phyloP scores from a whole-genome alignment of 2,797 vertebrate genomes.

The Epinephelus coioides region DNA sequence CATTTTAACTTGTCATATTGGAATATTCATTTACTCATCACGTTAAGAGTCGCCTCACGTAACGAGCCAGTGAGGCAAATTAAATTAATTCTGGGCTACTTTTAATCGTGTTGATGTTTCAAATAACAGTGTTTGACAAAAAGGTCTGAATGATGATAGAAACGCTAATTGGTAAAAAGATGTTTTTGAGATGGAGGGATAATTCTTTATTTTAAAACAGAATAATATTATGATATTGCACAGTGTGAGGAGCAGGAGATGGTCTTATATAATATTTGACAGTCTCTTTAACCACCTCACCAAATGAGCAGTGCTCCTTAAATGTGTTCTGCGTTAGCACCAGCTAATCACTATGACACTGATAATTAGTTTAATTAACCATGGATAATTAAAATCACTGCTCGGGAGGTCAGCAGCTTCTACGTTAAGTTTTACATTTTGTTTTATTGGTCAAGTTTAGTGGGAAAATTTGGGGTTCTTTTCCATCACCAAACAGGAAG shows the following conservation, averaged over 20 bases:
- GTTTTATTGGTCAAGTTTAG: not conserved
- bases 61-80: conserved; percentile 87
- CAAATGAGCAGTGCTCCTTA: not conserved
- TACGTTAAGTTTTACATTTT: not conserved
- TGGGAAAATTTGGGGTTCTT: conserved; percentile 1
- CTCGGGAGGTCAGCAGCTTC: not conserved
- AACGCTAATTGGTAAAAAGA: conserved; percentile 55
- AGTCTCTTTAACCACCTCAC: conserved; percentile 10
- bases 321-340: conserved; percentile 13
- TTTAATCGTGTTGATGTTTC: conserved; percentile 70
- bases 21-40: conserved; percentile 74
- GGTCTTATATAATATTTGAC: conserved; percentile 2
- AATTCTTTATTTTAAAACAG: conserved; percentile 23
- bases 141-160: conserved; percentile 50
- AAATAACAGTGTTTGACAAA: conserved; percentile 55
- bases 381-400: not conserved
- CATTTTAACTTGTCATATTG: conserved; percentile 77
- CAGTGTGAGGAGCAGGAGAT: not conserved
- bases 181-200: conserved; percentile 18
- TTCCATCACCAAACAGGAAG: conserved; percentile 21
- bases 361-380: conserved; percentile 16
- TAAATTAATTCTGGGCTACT: conserved; percentile 87
- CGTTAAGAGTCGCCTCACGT: conserved; percentile 79
- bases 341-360: conserved; percentile 22
- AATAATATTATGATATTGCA: conserved; percentile 19